Evolutionary conservation across 1,140 invertebrate species (phyloP).

Genomic region (Penaeus indicus): DNA sequence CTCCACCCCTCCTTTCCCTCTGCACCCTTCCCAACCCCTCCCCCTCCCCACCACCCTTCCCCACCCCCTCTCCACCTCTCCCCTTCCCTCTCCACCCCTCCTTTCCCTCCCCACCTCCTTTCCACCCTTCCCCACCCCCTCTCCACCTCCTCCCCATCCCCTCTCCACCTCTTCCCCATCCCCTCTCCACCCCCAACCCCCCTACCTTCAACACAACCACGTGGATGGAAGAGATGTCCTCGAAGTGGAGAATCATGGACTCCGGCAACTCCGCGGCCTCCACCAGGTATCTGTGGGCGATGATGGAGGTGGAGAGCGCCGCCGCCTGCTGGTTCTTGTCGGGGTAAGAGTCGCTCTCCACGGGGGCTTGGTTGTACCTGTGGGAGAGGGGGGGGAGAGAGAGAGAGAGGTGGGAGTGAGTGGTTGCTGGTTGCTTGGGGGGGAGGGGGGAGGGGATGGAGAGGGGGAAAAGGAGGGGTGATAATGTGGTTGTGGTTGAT

Average conservation of each 20-base stretch:
- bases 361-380: slow-evolving; percentile 62
- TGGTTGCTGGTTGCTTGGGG: too few species aligned
- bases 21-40: too few species aligned
- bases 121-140: neutral
- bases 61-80: too few species aligned
- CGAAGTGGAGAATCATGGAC: slow-evolving; percentile 64
- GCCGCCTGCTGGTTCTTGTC: slow-evolving; percentile 62
- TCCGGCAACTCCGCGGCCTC: slow-evolving; percentile 50
- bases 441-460: too few species aligned
- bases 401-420: too few species aligned
- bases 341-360: slow-evolving; percentile 49
- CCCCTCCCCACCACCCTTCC: too few species aligned
- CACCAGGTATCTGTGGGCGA: slow-evolving; percentile 59
- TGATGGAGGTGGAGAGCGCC: slow-evolving; percentile 58
- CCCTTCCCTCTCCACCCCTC: neutral
- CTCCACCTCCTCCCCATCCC: neutral
- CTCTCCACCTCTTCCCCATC: neutral
- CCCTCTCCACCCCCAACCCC: neutral
- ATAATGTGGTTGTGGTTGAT: too few species aligned
- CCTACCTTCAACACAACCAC: slow-evolving; percentile 58
- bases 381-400: neutral
- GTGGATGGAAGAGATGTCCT: slow-evolving; percentile 64
- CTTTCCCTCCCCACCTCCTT: neutral
- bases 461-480: too few species aligned
- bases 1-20: too few species aligned